Percentiles rank a stretch among this genome's conserved stretches.
These are phyloP conservation scores for Rhinogobio ventralis DNA, from an alignment of 2,797 vertebrate species.

Conservation along the genomic window DNA sequence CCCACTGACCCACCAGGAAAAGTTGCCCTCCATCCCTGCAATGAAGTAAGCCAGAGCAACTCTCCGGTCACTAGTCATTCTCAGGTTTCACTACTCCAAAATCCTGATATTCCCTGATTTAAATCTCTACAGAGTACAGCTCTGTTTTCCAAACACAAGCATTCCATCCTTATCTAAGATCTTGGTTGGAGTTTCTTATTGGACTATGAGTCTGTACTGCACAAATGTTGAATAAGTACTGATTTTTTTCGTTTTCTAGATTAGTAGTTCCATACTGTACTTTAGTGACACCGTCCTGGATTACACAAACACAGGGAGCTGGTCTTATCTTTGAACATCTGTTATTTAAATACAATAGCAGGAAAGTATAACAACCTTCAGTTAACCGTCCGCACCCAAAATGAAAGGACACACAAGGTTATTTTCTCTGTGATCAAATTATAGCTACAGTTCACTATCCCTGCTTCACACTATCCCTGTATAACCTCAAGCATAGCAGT, in stretches of 20 bases:
- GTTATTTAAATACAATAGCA: constrained; percentile 19
- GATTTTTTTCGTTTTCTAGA: constrained; percentile 9
- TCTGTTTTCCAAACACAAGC: constrained; percentile 2
- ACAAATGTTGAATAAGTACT: constrained; percentile 13
- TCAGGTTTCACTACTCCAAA: not conserved
- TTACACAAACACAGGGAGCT: not conserved
- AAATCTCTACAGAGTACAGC: not conserved
- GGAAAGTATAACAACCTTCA: constrained; percentile 12
- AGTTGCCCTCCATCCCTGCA: not conserved
- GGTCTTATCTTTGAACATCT: constrained; percentile 23
- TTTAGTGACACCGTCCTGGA: not conserved
- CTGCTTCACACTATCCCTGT: not conserved
- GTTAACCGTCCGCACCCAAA: constrained; percentile 3
- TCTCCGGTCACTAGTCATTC: not conserved
- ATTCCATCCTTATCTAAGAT: not conserved
- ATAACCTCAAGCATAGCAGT: not conserved
- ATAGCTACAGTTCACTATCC: not conserved
- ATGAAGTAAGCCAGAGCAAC: not conserved
- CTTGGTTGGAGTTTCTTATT: not conserved
- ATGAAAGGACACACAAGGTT: not conserved
- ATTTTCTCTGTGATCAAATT: constrained; percentile 18
- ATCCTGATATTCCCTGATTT: not conserved
- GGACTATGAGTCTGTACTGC: not conserved
- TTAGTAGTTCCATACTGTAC: not conserved
- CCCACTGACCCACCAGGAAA: not conserved